A percentile compares a stretch with the other conserved stretches of the same genome.
Conservation (phyloP, 2,797 vertebrate species). For the Hyperoplus lanceolatus region DNA sequence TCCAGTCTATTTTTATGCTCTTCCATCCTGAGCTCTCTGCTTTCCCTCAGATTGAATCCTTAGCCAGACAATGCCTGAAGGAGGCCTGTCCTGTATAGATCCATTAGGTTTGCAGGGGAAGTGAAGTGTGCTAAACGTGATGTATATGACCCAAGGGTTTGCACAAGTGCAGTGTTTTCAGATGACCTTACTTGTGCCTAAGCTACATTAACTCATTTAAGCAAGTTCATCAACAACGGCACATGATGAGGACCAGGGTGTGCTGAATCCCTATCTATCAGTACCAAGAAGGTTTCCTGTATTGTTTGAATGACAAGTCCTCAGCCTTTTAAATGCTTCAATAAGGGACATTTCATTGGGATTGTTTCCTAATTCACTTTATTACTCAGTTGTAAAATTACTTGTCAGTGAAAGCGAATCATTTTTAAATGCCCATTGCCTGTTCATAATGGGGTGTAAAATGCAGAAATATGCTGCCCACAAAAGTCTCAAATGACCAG, state of each 20-base stretch:
- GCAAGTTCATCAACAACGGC: not conserved
- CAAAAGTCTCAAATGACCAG: not conserved
- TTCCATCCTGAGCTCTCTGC: slow-evolving; percentile 61
- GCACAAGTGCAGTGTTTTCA: slow-evolving; percentile 46
- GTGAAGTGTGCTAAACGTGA: slow-evolving; percentile 68
- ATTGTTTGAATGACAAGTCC: slow-evolving; percentile 2
- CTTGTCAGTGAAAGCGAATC: slow-evolving; percentile 20
- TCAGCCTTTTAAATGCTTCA: slow-evolving; percentile 14
- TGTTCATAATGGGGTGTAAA: slow-evolving; percentile 2
- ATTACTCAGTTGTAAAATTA: slow-evolving; percentile 37
- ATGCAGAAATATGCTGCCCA: slow-evolving; percentile 8
- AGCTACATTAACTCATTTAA: slow-evolving; percentile 5
- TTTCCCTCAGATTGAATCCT: slow-evolving; percentile 63
- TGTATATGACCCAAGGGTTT: slow-evolving; percentile 41
- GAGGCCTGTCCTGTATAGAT: slow-evolving; percentile 60
- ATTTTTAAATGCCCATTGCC: slow-evolving; percentile 30
- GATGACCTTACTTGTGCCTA: slow-evolving; percentile 43
- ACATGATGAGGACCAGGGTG: slow-evolving; percentile 1
- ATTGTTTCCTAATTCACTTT: slow-evolving; percentile 22
- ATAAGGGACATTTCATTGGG: slow-evolving; percentile 1
- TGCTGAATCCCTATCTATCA: slow-evolving; percentile 14
- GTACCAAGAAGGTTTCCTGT: not conserved
- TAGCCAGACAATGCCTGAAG: slow-evolving; percentile 59
- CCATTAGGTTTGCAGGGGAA: slow-evolving; percentile 70
- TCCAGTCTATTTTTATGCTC: slow-evolving; percentile 64